Evolutionary conservation across 92 coral and sea anemone species (phyloP).

Genomic region (Umimayanthus kanabou): DNA sequence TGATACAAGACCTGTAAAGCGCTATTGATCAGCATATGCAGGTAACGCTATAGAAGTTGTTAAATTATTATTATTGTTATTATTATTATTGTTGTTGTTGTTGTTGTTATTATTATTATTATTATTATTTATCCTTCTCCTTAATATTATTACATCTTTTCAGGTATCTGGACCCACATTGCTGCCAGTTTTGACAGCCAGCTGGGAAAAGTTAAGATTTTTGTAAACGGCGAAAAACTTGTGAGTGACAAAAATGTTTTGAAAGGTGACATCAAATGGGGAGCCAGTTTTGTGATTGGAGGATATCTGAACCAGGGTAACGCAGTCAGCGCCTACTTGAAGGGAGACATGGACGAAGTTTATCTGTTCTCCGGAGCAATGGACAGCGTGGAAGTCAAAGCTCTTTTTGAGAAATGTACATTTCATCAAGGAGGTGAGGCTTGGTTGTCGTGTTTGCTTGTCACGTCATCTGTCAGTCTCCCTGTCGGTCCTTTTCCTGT

Average conservation of each 20-base stretch:
- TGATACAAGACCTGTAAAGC: no score
- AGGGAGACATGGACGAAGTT: conserved; percentile 72
- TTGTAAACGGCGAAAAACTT: conserved; percentile 62
- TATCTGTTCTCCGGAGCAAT: conserved; percentile 59
- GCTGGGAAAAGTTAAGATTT: conserved; percentile 62
- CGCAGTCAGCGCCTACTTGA: conserved; percentile 42
- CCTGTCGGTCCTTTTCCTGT: background rate
- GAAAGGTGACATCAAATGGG: conserved; percentile 62
- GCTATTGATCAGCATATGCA: no score
- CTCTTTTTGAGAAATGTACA: conserved; percentile 50
- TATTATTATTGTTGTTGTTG: no score
- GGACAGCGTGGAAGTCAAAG: conserved; percentile 49
- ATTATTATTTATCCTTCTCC: no score
- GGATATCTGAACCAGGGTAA: conserved; percentile 51
- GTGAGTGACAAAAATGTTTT: conserved; percentile 14
- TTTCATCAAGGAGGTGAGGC: conserved; percentile 59
- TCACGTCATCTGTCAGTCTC: background rate
- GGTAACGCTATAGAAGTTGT: no score
- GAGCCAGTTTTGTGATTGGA: conserved; percentile 57
- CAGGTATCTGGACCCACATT: conserved; percentile 77
- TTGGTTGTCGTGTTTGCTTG: background rate
- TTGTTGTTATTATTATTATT: no score
- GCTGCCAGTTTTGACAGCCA: conserved; percentile 63
- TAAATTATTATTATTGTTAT: no score
- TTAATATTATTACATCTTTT: background rate